Evolutionary conservation across 2,888 invertebrate genomes (phyloP).

Genomic region (Lathronympha strigana): DNA sequence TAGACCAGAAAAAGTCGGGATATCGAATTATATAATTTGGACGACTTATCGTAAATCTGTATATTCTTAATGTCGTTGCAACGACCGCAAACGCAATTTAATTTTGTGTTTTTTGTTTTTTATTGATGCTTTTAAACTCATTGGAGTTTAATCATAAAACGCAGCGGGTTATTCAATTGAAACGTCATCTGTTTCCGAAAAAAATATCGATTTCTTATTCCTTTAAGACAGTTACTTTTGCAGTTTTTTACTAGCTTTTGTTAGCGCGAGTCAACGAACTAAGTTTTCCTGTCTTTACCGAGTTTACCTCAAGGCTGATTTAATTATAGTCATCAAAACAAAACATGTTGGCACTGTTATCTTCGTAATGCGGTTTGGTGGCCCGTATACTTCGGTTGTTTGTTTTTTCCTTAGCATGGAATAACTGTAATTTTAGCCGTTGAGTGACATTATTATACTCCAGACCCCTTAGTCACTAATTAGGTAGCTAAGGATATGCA

Average conservation of each 20-base stretch:
- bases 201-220: conserved; percentile 35
- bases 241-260: background rate
- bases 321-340: conserved; percentile 30
- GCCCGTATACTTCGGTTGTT: conserved; percentile 1
- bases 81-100: conserved; percentile 36
- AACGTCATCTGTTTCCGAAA: conserved; percentile 41
- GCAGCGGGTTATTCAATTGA: conserved; percentile 42
- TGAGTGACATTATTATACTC: conserved; percentile 1
- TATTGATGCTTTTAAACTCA: conserved; percentile 14
- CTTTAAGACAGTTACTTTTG: conserved; percentile 25
- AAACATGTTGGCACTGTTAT: conserved; percentile 31
- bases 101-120: conserved; percentile 26
- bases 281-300: conserved; percentile 25
- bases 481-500: background rate
- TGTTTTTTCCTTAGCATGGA: conserved; percentile 14
- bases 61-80: conserved; percentile 33
- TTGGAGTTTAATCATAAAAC: conserved; percentile 40
- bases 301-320: conserved; percentile 24
- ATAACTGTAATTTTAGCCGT: conserved; percentile 9
- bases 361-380: conserved; percentile 19
- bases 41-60: conserved; percentile 39
- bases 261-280: conserved; percentile 18
- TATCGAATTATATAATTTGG: conserved; percentile 51
- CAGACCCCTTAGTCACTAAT: background rate
- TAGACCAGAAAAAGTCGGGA: conserved; percentile 38